Base-by-base conservation (phyloP, 2,797 vertebrate species). In the Tapirus indicus region DNA sequence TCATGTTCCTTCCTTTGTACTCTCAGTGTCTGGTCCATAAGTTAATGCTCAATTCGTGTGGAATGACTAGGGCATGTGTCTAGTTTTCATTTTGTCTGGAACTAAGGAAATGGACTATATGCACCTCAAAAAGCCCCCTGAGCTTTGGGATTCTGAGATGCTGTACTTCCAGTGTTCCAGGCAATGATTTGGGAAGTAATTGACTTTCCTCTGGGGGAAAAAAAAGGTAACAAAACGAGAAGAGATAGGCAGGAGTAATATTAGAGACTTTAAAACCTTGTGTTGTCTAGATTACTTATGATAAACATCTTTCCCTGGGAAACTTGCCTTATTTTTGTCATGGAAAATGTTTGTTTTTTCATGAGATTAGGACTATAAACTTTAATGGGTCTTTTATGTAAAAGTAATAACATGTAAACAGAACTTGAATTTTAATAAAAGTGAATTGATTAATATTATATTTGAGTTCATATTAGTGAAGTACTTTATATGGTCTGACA, bases 251-350 rank as follows among this genome's bases (percentile, higher is more conserved):
- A 77, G n/a, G 41, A 75, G 27, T 72, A 38, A 80, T 90, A 91
- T n/a, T 80, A 80, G 92, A 69, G 41, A 58, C 60, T 91, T 75
- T 80, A 27, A 86, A 58, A 29, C 7, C 20, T 87, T 72, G 6
- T 66, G 49, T 84, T 62, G 49, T 44, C 80, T 75, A 75, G 58
- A 72, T 72, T 93, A 75, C 38, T 79, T 71, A 47, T 25, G 80
- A 79, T 71, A 79, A 96, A 64, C 32, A 56, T 72, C 32, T 94
- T 89, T 85, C 62, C 29, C 12, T 88, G 56, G 71, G 49, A 93
- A 85, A 90, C 79, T 47, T 66, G 56, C 38, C 7, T 64, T 96
- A 71, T 90, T 91, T 96, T 91, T 66, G 25, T 79, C 80, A 49
- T 79, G 66, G 80, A 68, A 92, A 78, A 80, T 2, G 0, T 41